Conservation (phyloP, 2,113 vertebrate species). For the Pomatorhinus ruficollis region DNA sequence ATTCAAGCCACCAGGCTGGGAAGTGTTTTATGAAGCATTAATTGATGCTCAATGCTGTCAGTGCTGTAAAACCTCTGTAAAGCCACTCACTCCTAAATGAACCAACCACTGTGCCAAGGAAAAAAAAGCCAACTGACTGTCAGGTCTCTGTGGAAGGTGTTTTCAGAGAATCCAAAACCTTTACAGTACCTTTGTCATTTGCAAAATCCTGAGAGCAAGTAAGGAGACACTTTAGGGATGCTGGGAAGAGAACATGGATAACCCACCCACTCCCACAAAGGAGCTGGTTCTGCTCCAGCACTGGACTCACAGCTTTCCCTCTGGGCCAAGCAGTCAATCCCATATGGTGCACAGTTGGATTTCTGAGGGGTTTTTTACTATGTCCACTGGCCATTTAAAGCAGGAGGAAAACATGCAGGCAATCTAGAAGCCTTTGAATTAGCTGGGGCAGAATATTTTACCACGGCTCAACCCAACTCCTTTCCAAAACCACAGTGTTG, state of each 20-base stretch:
- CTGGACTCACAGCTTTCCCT: neutral
- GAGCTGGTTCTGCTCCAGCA: neutral
- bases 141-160: neutral
- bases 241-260: neutral
- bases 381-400: neutral
- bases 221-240: neutral
- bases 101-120: neutral
- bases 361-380: neutral
- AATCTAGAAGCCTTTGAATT: neutral
- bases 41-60: neutral
- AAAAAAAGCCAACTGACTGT: neutral
- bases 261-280: neutral
- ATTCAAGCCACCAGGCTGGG: neutral
- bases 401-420: neutral
- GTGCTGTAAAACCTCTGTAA: neutral
- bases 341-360: neutral
- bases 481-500: neutral
- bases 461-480: neutral
- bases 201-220: neutral
- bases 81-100: neutral
- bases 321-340: neutral
- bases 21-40: neutral
- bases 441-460: neutral
- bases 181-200: neutral
- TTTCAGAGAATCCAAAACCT: neutral